These are phyloP conservation scores for Catagonus wagneri DNA, from an alignment of 2,113 vertebrate species.

Conservation along the genomic window DNA sequence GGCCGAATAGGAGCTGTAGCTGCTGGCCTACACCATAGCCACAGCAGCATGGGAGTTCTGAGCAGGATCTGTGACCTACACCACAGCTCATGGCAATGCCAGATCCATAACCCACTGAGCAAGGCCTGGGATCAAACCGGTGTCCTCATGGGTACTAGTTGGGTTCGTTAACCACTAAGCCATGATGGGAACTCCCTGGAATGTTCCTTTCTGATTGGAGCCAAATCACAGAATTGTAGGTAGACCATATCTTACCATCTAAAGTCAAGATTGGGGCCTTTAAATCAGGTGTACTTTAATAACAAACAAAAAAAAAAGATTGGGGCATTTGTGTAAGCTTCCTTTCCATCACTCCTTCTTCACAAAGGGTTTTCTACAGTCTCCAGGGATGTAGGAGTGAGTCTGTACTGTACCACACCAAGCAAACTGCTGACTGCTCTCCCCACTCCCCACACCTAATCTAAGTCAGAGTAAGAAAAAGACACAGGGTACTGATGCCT, in stretches of 20 bases:
- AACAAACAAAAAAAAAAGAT: neutral
- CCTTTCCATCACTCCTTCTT: neutral
- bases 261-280: neutral
- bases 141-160: no score
- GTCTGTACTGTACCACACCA: neutral
- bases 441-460: neutral
- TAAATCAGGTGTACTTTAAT: no score
- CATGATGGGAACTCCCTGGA: neutral
- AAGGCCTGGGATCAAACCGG: no score
- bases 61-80: no score
- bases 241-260: neutral
- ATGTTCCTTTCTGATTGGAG: neutral
- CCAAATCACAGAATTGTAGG: neutral
- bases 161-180: no score
- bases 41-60: no score
- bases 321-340: neutral
- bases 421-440: neutral
- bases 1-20: no score
- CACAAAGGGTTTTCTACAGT: accelerated
- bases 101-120: no score
- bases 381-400: neutral
- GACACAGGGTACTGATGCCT: neutral
- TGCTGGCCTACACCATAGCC: no score
- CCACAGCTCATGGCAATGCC: no score
- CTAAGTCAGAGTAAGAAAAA: neutral